phyloP scores from a whole-genome alignment of 1,140 invertebrate genomes.

The Drosophila saltans region DNA sequence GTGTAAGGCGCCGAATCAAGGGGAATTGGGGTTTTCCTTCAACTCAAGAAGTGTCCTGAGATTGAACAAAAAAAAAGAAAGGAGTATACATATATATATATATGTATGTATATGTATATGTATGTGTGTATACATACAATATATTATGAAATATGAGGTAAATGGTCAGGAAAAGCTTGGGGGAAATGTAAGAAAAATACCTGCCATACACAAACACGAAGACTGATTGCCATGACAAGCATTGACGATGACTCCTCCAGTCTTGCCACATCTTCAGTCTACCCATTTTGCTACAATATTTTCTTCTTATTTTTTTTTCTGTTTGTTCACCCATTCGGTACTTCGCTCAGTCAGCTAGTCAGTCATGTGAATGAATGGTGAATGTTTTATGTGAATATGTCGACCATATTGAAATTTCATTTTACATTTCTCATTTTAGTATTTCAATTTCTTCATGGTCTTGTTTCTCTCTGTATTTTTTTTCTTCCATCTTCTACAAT shows the following conservation, averaged over 20 bases:
- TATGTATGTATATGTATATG: neutral
- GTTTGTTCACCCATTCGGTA: neutral
- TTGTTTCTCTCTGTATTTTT: neutral
- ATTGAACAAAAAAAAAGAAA: neutral
- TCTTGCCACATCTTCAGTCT: neutral
- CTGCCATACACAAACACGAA: constrained; percentile 17
- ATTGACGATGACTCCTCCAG: neutral
- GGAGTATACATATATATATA: neutral
- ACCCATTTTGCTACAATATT: neutral
- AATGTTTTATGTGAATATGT: neutral
- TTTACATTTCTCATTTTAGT: constrained; percentile 29
- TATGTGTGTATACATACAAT: neutral
- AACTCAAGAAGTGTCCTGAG: neutral
- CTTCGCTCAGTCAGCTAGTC: constrained; percentile 4
- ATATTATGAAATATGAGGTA: constrained; percentile 9
- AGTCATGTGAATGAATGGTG: constrained; percentile 4
- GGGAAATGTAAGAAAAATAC: constrained; percentile 14
- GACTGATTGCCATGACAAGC: constrained; percentile 22
- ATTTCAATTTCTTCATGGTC: constrained; percentile 9
- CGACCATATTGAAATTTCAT: constrained; percentile 54
- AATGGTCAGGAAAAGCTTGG: constrained; percentile 5
- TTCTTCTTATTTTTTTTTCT: too few relatives aligned
- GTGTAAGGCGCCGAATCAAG: neutral
- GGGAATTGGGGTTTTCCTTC: neutral
- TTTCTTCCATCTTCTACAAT: neutral